Evolutionary conservation across 1,140 invertebrate species (phyloP).

Genomic region (Lordiphosa stackelbergi): DNA sequence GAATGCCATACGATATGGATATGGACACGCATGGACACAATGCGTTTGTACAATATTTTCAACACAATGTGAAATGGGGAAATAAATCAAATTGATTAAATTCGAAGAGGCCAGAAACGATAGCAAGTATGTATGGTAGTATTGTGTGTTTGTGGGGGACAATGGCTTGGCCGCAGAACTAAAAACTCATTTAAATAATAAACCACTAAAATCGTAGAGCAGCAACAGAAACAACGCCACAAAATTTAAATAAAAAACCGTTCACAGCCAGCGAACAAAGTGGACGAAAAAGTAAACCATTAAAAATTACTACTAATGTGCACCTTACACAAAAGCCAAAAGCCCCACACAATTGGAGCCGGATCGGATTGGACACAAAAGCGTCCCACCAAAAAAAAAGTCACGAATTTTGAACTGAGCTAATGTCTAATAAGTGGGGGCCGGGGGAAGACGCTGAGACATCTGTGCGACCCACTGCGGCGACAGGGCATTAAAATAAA

Average conservation of each 20-base stretch:
- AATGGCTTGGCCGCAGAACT: slow-evolving; percentile 20
- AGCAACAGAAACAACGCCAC: slow-evolving; percentile 42
- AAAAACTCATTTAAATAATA: slow-evolving; percentile 68
- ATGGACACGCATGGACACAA: slow-evolving; percentile 49
- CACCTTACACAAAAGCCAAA: slow-evolving; percentile 67
- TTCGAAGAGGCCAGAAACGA: slow-evolving; percentile 49
- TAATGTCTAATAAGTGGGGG: slow-evolving; percentile 57
- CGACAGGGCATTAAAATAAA: slow-evolving; percentile 75
- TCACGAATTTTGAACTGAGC: slow-evolving; percentile 53
- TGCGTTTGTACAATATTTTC: slow-evolving; percentile 64
- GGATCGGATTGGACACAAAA: slow-evolving; percentile 51
- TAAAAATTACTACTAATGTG: slow-evolving; percentile 76
- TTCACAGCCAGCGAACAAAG: slow-evolving; percentile 56
- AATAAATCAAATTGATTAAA: slow-evolving; percentile 76
- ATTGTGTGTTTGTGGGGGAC: slow-evolving; percentile 8
- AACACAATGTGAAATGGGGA: slow-evolving; percentile 61
- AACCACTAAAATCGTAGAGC: slow-evolving; percentile 61
- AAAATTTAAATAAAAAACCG: slow-evolving; percentile 66
- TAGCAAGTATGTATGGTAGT: neutral
- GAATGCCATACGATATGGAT: slow-evolving; percentile 57
- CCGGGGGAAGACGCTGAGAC: slow-evolving; percentile 8
- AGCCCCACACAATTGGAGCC: slow-evolving; percentile 16
- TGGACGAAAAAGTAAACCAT: slow-evolving; percentile 69
- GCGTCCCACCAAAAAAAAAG: slow-evolving; percentile 42
- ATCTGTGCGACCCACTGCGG: slow-evolving; percentile 70